Evolutionary conservation across 1,140 invertebrate species (phyloP).

Genomic region (Brachystomella parvula): DNA sequence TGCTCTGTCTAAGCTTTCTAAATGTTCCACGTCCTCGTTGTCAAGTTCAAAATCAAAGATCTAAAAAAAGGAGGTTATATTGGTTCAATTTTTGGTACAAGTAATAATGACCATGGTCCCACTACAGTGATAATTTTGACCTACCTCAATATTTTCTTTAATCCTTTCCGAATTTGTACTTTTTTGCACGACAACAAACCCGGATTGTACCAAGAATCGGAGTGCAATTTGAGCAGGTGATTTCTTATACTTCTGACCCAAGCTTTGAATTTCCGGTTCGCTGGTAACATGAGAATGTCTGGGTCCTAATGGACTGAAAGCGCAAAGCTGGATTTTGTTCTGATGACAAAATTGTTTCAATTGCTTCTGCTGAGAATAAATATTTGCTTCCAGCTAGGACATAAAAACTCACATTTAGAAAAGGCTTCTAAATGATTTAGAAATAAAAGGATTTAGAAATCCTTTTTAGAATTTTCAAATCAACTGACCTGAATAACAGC

Average conservation of each 20-base stretch:
- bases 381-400: constrained; percentile 41
- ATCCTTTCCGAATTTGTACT: constrained; percentile 63
- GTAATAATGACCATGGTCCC: neutral
- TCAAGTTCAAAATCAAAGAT: constrained; percentile 53
- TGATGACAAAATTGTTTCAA: constrained; percentile 43
- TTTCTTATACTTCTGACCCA: constrained; percentile 60
- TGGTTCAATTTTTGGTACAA: neutral
- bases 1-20: constrained; percentile 52
- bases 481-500: constrained; percentile 45
- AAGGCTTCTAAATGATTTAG: neutral
- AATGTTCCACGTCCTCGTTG: constrained; percentile 46
- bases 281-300: constrained; percentile 48
- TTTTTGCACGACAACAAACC: constrained; percentile 72
- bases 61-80: constrained; percentile 31
- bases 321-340: constrained; percentile 15
- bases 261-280: constrained; percentile 56
- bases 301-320: constrained; percentile 41
- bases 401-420: neutral
- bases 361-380: constrained; percentile 45
- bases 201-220: constrained; percentile 62
- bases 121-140: neutral
- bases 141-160: constrained; percentile 49
- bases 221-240: constrained; percentile 69
- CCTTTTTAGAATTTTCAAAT: neutral
- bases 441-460: neutral